These are phyloP conservation scores for Erebia palarica DNA, from an alignment of 2,888 invertebrate genomes.

Conservation along the genomic window DNA sequence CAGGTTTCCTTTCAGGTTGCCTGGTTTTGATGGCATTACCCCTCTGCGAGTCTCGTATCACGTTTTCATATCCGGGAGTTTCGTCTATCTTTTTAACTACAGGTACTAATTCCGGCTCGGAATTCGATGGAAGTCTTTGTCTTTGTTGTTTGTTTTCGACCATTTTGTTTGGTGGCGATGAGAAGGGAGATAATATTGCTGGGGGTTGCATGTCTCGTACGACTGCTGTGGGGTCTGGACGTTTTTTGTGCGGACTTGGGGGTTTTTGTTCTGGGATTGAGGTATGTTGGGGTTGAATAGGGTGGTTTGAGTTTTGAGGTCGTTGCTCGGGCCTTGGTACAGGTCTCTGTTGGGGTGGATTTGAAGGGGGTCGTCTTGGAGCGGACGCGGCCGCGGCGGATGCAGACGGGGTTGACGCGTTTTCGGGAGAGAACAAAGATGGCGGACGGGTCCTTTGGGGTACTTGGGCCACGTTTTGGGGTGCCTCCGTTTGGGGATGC, in stretches of 20 bases:
- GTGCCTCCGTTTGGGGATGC: constrained; percentile 39
- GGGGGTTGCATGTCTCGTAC: constrained; percentile 72
- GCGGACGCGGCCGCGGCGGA: constrained; percentile 63
- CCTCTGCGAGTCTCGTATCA: constrained; percentile 80
- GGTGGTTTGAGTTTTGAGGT: constrained; percentile 34
- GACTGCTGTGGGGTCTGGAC: constrained; percentile 63
- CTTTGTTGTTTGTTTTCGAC: constrained; percentile 57
- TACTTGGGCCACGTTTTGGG: constrained; percentile 40
- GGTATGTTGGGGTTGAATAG: constrained; percentile 51
- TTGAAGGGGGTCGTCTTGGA: constrained; percentile 57
- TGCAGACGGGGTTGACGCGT: constrained; percentile 76
- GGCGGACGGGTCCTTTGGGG: constrained; percentile 76
- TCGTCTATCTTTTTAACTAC: constrained; percentile 85
- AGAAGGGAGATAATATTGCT: constrained; percentile 76
- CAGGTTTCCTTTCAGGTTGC: constrained; percentile 69
- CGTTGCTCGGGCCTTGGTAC: constrained; percentile 43
- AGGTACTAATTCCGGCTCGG: constrained; percentile 84
- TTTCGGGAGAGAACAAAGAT: constrained; percentile 86
- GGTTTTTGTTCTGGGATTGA: constrained; percentile 53
- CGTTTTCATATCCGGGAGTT: constrained; percentile 83
- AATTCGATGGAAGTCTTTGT: constrained; percentile 72
- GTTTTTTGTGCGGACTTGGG: constrained; percentile 61
- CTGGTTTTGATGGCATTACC: constrained; percentile 60
- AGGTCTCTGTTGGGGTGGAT: constrained; percentile 50
- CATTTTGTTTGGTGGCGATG: constrained; percentile 64